Evolutionary conservation across 2,888 invertebrate genomes (phyloP), one percentile per base, ranked within the genome.

Genomic region (Heliconius hortense): DNA sequence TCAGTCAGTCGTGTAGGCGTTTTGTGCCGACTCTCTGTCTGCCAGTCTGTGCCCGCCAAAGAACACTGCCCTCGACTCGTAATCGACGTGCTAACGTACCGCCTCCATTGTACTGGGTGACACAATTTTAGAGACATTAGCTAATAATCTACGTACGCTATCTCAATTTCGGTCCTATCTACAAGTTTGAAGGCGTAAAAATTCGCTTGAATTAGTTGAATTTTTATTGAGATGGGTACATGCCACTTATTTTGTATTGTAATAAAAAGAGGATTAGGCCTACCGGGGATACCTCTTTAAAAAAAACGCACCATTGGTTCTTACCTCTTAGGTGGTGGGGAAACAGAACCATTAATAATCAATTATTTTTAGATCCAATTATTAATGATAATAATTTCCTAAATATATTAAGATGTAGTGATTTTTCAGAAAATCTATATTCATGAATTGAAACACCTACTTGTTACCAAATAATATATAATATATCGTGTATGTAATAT

Each of bases 301-400:
- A 93, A 93, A 93, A 93, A 93, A 82, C 93, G 92, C 91, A 87
- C 93, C 90, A 84, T 62, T 59, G 87, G 90, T 90, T 91, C 91
- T 90, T 92, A 92, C 93, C 92, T 89, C 92, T 73, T 71, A 79
- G 93, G 93, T 93, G 92, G 93, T 92, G 93, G 90, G 93, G 93
- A 93, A 93, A 93, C 81, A 84, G 93, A 87, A 87, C 91, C 85
- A 7, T 59, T 43, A 26, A 59, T 24, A 18, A 39, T 35, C 8
- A 8, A 31, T 31, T 63, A 21, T 64, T 21, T 11, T 64, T n/a
- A n/a, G 11, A 35, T 21, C 4, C 35, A 35, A 64, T 10, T 39
- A 24, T 39, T 35, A 35, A 31, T 62, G 18, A 31, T 18, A 7
- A 62, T 18, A 28, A 28, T 8, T 63, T 10, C 0, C 31, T n/a